phyloP scores from a whole-genome alignment of 2,888 invertebrate genomes.

The Pollenia amentaria region DNA sequence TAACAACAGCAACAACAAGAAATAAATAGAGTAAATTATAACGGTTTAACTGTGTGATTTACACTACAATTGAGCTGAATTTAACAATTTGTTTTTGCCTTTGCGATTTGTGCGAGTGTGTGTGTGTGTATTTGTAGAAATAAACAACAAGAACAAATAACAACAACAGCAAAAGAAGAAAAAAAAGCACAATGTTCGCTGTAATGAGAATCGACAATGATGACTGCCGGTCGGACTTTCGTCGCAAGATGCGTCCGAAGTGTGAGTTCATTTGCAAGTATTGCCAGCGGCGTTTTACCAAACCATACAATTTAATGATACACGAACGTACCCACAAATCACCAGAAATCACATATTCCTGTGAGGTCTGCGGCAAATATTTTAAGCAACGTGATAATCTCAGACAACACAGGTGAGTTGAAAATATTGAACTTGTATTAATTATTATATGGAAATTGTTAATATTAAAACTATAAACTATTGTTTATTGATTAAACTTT shows the following conservation, averaged over 20 bases:
- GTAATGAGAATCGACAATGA: slow-evolving; percentile 95
- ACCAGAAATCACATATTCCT: slow-evolving; percentile 97
- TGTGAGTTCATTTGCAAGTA: slow-evolving; percentile 99
- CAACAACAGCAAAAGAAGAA: slow-evolving; percentile 60
- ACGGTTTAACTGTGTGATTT: slow-evolving; percentile 58
- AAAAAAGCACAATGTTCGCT: slow-evolving; percentile 89
- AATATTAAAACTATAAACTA: no score
- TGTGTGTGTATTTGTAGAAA: slow-evolving; percentile 42
- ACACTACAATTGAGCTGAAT: slow-evolving; percentile 54
- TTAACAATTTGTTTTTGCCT: slow-evolving; percentile 42
- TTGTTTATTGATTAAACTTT: no score
- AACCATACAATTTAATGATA: slow-evolving; percentile 99
- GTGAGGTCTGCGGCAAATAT: slow-evolving; percentile 98
- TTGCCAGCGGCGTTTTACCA: slow-evolving; percentile 98
- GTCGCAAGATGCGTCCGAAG: slow-evolving; percentile 95
- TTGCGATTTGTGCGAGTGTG: not conserved
- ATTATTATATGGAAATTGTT: no score
- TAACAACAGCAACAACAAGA: not conserved
- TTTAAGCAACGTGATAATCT: slow-evolving; percentile 99
- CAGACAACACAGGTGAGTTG: slow-evolving; percentile 94
- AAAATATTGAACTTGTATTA: not conserved
- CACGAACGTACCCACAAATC: slow-evolving; percentile 99
- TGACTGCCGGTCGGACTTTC: slow-evolving; percentile 93
- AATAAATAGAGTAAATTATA: slow-evolving; percentile 63
- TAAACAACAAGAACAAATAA: slow-evolving; percentile 41